Evolutionary conservation across 2,797 vertebrate species (phyloP), one percentile per base, ranked within the genome.

Genomic region (Oryzias dopingdopingensis): DNA sequence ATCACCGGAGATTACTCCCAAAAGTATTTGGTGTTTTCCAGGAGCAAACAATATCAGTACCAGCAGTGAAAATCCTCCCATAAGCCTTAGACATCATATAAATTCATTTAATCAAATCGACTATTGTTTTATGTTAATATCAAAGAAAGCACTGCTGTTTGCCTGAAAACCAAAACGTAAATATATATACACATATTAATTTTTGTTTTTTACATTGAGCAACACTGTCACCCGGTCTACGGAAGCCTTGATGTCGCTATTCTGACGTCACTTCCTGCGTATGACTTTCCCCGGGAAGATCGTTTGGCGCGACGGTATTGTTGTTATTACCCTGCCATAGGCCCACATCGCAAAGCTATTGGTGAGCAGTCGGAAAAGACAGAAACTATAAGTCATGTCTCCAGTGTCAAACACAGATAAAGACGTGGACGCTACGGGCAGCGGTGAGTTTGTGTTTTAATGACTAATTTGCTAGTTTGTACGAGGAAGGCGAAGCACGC

Each of bases 261-360:
- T 53, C 1, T 40, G 49, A 74, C n/a, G 85, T 86, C 80, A 92
- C 52, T 88, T 93, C 92, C 92, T 52, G 53, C 62, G 54, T 84
- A 86, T 84, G 82, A 91, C 76, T 92, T 91, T 92, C 81, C 88
- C 91, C 90, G 91, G 90, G 88, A 92, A 92, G 52, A 16, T 2
- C 51, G 75, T 82, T 93, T 92, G 89, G 91, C 92, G 92, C 90
- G 85, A 81, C 48, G 59, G 49, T 14, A 22, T 70, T 72, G 84
- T 85, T 84, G 70, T 88, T 88, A 81, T 90, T 79, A 67, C 58
- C 7, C 14, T 26, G 20, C 42, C 6, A 16, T 26, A 13, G 26
- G 2, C 6, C 13, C 20, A 41, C 4, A 0, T 18, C 22, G n/a
- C 10, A 29, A 12, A 56, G 55, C 62, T 72, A 55, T 77, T 50